Base-by-base conservation (phyloP, 2,888 invertebrate species). In the Monoplex corrugatus region DNA sequence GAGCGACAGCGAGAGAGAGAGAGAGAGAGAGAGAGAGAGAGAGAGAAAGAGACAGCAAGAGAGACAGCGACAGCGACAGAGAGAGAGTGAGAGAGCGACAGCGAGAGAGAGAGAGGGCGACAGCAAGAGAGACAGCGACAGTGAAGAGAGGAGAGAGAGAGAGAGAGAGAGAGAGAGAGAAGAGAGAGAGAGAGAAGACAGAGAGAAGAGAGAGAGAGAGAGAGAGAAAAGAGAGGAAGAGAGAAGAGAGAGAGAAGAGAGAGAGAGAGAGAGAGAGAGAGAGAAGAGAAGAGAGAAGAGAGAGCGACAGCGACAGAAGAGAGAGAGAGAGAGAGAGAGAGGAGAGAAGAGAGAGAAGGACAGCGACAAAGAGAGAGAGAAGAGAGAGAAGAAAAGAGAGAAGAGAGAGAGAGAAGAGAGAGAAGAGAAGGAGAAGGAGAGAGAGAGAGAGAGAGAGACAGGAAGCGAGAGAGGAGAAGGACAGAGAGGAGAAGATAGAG, bases 391-490 rank as follows among this genome's bases (percentile, higher is more conserved):
- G 63, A 63, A 16, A 80, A 19, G 35, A 5, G 23, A 5, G 35
- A 38, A 38, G 32, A 57, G 45, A 57, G 57, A 85, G 50, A 57
- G 50, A 57, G 57, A 85, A 35, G 35, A 5, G 32, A 8, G 57
- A 16, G 35, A 8, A 57, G 85, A 57, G 57, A 85, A 35, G 35
- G 35, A 57, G 32, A 85, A 16, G 35, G 23, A 57, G 85, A 57
- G 57, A 57, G 85, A 57, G 57, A 38, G n/a, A 57, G n/a, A 40
- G 82, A 38, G 82, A 23, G 38, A 40, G 82, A 23, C 38, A 82
- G 82, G 28, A 32, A 57, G 45, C n/a, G 57, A 83, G 83, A 83
- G 28, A 83, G 75, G 35, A 83, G 83, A n/a, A n/a, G n/a, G n/a
- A 45, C 19, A 83, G 83, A 83, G 44, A 83, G 83, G 43, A n/a